Evolutionary conservation across 2,797 vertebrate species (phyloP).

Genomic region (Centropyge bicolor): DNA sequence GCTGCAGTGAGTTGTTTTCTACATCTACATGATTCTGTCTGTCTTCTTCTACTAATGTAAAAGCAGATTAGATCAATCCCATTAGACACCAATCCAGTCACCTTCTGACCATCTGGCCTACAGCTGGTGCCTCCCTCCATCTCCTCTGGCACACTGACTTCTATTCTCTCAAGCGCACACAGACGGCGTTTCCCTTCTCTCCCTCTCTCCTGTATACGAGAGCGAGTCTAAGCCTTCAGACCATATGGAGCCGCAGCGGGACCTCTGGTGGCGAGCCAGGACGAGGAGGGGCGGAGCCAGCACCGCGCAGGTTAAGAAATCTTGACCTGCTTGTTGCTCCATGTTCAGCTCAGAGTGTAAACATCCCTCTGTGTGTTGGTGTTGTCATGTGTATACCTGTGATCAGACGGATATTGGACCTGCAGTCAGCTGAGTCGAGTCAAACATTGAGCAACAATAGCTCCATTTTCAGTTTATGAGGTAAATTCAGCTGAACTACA

Average conservation of each 20-base stretch:
- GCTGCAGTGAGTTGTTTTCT: background rate
- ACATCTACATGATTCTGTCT: constrained; percentile 13
- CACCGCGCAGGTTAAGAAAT: constrained; percentile 51
- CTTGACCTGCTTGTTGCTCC: constrained; percentile 40
- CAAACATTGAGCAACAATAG: background rate
- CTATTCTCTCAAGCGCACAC: constrained; percentile 26
- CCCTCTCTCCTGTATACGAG: constrained; percentile 2
- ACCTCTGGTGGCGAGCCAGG: constrained; percentile 4
- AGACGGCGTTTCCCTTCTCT: background rate
- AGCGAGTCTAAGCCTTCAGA: constrained; percentile 39
- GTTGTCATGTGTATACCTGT: background rate
- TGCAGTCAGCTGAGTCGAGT: background rate
- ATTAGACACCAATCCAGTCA: constrained; percentile 70
- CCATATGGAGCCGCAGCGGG: constrained; percentile 62
- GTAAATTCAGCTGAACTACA: too few relatives aligned
- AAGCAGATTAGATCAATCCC: constrained; percentile 77
- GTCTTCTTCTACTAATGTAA: constrained; percentile 44
- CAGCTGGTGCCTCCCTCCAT: constrained; percentile 34
- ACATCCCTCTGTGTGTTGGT: constrained; percentile 18
- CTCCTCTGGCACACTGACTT: constrained; percentile 62
- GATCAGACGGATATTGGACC: background rate
- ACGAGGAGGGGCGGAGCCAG: constrained; percentile 4
- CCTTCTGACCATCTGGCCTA: constrained; percentile 73
- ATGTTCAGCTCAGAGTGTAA: constrained; percentile 43
- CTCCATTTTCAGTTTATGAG: background rate